Evolutionary conservation across 2,113 vertebrate species (phyloP).

Genomic region (Acrocephalus kingi): DNA sequence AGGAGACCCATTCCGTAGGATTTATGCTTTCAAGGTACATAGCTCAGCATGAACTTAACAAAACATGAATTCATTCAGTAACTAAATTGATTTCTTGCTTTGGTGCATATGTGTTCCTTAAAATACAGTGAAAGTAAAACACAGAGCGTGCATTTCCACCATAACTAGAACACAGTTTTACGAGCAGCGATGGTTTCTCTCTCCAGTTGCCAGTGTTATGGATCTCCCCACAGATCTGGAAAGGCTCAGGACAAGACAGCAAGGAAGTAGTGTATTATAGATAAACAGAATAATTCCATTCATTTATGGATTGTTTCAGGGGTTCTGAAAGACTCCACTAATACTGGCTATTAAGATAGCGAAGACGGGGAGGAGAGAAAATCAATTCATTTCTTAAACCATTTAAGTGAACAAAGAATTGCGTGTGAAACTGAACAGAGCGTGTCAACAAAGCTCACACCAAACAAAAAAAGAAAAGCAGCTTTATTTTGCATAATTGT

Average conservation of each 20-base stretch:
- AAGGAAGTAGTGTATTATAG: background rate
- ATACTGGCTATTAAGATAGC: background rate
- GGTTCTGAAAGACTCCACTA: background rate
- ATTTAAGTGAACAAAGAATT: constrained; percentile 10
- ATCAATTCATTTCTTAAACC: constrained; percentile 6
- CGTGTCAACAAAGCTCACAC: constrained; percentile 2
- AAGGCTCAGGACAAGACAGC: background rate
- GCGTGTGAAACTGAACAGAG: background rate
- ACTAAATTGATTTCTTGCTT: background rate
- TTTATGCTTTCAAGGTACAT: background rate
- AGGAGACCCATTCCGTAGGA: background rate
- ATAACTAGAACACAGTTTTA: background rate
- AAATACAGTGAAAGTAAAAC: background rate
- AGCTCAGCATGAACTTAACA: background rate
- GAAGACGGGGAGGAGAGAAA: background rate
- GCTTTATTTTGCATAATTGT: constrained; percentile 33
- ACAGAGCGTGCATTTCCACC: background rate
- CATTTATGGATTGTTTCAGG: background rate
- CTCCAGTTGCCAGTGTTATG: background rate
- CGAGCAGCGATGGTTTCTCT: background rate
- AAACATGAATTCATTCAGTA: background rate
- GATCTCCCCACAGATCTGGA: background rate
- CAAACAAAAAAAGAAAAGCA: background rate
- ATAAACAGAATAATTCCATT: background rate
- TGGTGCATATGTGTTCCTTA: background rate